Evolutionary conservation across 2,113 vertebrate genomes (phyloP).

Genomic region (Muscicapa adusta): DNA sequence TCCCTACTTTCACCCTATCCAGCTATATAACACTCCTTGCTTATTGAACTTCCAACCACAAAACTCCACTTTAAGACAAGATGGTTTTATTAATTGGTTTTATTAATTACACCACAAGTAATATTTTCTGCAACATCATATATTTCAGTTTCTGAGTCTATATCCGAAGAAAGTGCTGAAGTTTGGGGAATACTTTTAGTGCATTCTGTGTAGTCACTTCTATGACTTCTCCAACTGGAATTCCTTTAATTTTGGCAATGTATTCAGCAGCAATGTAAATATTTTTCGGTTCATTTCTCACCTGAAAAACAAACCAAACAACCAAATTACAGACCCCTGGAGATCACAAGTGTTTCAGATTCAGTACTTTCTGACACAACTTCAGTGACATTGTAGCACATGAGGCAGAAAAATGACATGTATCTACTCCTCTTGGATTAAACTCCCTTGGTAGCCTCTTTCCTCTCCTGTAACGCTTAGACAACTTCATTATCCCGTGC

Average conservation of each 20-base stretch:
- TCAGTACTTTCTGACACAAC: not conserved
- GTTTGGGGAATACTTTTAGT: constrained; percentile 84
- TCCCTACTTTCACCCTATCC: not conserved
- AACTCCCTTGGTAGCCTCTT: not conserved
- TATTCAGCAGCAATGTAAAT: constrained; percentile 85
- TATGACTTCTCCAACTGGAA: constrained; percentile 84
- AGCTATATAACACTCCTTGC: not conserved
- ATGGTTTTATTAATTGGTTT: not conserved
- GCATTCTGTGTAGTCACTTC: constrained; percentile 87
- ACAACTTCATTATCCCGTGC: fast-evolving
- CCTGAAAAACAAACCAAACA: constrained; percentile 64
- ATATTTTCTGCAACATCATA: not conserved
- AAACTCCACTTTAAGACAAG: not conserved
- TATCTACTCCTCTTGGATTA: not conserved
- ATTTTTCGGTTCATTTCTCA: constrained; percentile 93
- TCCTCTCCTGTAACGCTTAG: not conserved
- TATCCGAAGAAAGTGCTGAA: constrained; percentile 67
- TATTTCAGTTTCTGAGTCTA: constrained; percentile 16
- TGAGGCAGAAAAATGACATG: not conserved
- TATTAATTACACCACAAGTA: not conserved
- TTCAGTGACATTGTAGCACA: not conserved
- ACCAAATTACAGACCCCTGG: not conserved
- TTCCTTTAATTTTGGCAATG: constrained; percentile 86
- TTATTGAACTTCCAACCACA: not conserved
- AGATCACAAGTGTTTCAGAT: not conserved